Evolutionary conservation across 64 coral and sea anemone species (phyloP).

Genomic region (Actinia tenebrosa): DNA sequence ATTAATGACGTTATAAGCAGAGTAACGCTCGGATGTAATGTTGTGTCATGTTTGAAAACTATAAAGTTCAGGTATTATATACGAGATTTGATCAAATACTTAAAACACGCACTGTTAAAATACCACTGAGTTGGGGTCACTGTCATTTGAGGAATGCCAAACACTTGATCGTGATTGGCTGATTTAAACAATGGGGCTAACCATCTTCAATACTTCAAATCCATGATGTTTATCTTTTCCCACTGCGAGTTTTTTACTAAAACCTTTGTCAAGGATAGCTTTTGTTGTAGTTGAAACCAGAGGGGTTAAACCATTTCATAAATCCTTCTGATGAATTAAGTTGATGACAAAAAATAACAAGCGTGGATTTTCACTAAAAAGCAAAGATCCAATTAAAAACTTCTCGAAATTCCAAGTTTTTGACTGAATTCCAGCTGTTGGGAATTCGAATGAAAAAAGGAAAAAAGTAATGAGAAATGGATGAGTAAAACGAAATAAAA

Average conservation of each 20-base stretch:
- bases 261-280: background rate
- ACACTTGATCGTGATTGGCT: background rate
- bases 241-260: background rate
- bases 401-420: too few species aligned
- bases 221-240: conserved; percentile 14
- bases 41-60: background rate
- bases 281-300: background rate
- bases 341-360: too few species aligned
- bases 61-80: background rate
- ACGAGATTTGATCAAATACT: conserved; percentile 17
- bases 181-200: conserved; percentile 2
- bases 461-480: too few species aligned
- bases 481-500: too few species aligned
- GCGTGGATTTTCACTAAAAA: too few species aligned
- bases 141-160: conserved; percentile 16
- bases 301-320: background rate
- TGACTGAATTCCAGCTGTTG: too few species aligned
- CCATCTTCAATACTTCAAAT: background rate
- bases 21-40: background rate
- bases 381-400: too few species aligned
- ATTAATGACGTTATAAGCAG: conserved; percentile 1
- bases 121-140: background rate
- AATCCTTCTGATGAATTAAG: background rate
- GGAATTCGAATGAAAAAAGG: too few species aligned
- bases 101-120: background rate